Evolutionary conservation across 2,113 vertebrate species (phyloP).

Genomic region (Leiothrix lutea): DNA sequence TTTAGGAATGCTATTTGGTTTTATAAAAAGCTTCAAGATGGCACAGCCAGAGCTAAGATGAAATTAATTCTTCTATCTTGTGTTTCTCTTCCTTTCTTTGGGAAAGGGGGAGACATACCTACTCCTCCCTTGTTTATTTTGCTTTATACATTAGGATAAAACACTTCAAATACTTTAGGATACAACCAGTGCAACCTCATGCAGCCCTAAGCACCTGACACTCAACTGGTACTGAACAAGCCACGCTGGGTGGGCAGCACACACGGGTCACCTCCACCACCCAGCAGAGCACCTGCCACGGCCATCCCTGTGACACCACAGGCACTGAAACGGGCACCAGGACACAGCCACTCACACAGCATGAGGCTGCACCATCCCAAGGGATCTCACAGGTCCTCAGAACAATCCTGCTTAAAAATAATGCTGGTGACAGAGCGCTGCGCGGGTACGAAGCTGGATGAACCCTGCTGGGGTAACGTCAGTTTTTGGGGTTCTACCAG

Average conservation of each 20-base stretch:
- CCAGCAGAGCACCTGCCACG: fast-evolving
- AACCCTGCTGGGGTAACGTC: fast-evolving
- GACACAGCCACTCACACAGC: fast-evolving
- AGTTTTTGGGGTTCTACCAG: not conserved
- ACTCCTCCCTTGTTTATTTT: not conserved
- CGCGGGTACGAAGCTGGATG: fast-evolving
- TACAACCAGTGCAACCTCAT: fast-evolving
- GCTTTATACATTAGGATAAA: not conserved
- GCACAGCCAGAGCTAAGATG: not conserved
- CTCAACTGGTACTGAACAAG: not conserved
- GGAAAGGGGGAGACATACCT: not conserved
- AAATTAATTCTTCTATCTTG: not conserved
- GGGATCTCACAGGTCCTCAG: fast-evolving
- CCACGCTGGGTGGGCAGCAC: not conserved
- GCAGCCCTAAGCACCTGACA: fast-evolving
- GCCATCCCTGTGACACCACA: fast-evolving
- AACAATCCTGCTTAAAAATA: not conserved
- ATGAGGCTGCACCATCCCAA: fast-evolving
- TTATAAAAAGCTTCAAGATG: not conserved
- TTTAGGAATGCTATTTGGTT: not conserved
- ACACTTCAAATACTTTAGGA: not conserved
- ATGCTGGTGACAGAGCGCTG: fast-evolving
- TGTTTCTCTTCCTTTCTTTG: not conserved
- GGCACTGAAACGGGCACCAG: fast-evolving
- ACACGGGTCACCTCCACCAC: fast-evolving